A percentile compares a stretch with the other conserved stretches of the same genome.
These are phyloP conservation scores for Ips typographus DNA, from an alignment of 1,140 invertebrate species.

Conservation along the genomic window DNA sequence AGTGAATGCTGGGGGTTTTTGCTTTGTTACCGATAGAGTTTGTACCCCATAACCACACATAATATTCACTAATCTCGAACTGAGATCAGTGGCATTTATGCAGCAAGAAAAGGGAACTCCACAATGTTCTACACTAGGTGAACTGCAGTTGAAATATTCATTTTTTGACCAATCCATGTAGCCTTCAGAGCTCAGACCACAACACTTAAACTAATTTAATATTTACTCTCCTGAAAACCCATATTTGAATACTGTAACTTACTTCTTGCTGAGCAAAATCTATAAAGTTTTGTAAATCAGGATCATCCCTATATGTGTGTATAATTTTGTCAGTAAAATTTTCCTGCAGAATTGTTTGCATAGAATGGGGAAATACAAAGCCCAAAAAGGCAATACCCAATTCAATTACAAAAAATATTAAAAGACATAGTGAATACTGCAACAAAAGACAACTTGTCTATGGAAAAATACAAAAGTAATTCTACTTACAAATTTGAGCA, in stretches of 20 bases:
- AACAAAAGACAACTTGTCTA: conserved; percentile 46
- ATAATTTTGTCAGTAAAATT: conserved; percentile 88
- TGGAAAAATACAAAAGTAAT: conserved; percentile 15
- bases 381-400: conserved; percentile 87
- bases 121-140: conserved; percentile 83
- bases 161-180: conserved; percentile 94
- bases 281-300: conserved; percentile 89
- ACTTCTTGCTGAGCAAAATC: conserved; percentile 92
- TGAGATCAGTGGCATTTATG: conserved; percentile 85
- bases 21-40: conserved; percentile 63
- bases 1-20: neutral
- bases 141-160: conserved; percentile 91
- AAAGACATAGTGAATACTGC: conserved; percentile 85
- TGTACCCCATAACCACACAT: conserved; percentile 90
- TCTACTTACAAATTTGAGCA: conserved; percentile 86
- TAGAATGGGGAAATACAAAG: conserved; percentile 87
- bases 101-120: conserved; percentile 94
- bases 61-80: conserved; percentile 83
- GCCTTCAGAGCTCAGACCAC: conserved; percentile 84
- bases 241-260: conserved; percentile 44
- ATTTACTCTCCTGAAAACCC: neutral
- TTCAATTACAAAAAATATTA: conserved; percentile 87
- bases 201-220: conserved; percentile 79
- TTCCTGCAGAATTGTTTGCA: conserved; percentile 79
- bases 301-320: conserved; percentile 86